Conservation (phyloP, 2,113 vertebrate genomes). For the Nothocercus julius region DNA sequence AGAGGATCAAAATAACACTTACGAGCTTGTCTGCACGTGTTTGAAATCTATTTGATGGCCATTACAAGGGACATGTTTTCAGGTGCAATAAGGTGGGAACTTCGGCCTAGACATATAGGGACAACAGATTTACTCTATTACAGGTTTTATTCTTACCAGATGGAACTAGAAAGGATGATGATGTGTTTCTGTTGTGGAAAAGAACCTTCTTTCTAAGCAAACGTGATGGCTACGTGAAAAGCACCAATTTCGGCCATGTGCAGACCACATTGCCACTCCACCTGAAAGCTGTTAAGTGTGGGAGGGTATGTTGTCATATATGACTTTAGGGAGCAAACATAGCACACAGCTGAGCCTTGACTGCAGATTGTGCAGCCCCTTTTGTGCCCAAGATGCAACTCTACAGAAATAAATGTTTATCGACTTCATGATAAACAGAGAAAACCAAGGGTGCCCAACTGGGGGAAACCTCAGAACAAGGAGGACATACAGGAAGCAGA, state of each 20-base stretch:
- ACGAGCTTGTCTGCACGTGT: not conserved
- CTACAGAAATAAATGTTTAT: not conserved
- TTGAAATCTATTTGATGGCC: not conserved
- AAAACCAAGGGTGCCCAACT: not conserved
- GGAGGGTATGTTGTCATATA: not conserved
- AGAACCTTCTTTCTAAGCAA: conserved; percentile 2
- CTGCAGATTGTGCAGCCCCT: not conserved
- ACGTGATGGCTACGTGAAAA: conserved; percentile 26
- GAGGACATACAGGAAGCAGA: not conserved
- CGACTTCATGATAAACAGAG: not conserved
- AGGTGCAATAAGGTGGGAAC: conserved; percentile 24
- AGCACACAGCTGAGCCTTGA: not conserved
- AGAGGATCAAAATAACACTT: not conserved
- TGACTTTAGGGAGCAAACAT: not conserved
- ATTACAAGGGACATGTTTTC: conserved; percentile 2
- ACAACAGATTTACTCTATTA: not conserved
- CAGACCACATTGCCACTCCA: conserved; percentile 1
- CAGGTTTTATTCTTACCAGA: conserved; percentile 29
- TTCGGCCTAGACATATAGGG: not conserved
- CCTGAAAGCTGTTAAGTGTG: not conserved
- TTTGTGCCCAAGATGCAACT: not conserved
- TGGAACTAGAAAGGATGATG: not conserved
- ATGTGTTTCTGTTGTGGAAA: not conserved
- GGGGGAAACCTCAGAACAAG: not conserved
- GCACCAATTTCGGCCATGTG: conserved; percentile 4